Evolutionary conservation across 2,888 invertebrate species (phyloP), one percentile per base, ranked within the genome.

Genomic region (Clistopyga incitator): DNA sequence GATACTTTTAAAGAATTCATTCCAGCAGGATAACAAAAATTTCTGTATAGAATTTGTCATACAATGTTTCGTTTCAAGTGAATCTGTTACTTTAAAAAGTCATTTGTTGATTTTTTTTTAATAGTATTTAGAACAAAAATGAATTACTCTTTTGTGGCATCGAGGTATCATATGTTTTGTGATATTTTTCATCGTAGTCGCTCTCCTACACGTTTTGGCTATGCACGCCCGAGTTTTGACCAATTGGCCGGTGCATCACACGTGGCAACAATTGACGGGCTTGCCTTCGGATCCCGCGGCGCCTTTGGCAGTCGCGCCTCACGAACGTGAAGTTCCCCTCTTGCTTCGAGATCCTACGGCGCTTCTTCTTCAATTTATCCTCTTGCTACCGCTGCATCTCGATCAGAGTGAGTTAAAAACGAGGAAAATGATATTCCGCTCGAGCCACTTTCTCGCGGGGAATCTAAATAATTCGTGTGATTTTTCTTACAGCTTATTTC

Each of bases 341-440:
- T 94, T 99, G 88, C 95, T 99, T 88, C 95, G 96, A 76, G 99
- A 99, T 94, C 97, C 98, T 4, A 95, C 96, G 76, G 97, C 98
- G 84, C 94, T 98, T 88, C 95, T 99, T 59, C 94, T 98, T 90
- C 98, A 98, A 93, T 96, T 98, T 89, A 95, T 98, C 88, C 94
- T 99, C 87, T 94, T 98, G 84, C 95, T 98, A 86, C 98, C 98
- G 23, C 94, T 97, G 84, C 96, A 97, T 90, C 95, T 98, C 79
- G 98, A 98, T 92, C 96, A 97, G 94, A 97, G 98, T 98, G 92
- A 94, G 95, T 94, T 84, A 25, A 13, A n/a, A 50, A 15, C 3
- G 13, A 34, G 10, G 1, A 11, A 68, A 34, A 54, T 18, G 1
- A 54, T 15, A 13, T 11, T 6, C 1, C 6, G 3, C 11, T 59